phyloP scores from a whole-genome alignment of 2,797 vertebrate genomes.

The Acanthurus tractus region DNA sequence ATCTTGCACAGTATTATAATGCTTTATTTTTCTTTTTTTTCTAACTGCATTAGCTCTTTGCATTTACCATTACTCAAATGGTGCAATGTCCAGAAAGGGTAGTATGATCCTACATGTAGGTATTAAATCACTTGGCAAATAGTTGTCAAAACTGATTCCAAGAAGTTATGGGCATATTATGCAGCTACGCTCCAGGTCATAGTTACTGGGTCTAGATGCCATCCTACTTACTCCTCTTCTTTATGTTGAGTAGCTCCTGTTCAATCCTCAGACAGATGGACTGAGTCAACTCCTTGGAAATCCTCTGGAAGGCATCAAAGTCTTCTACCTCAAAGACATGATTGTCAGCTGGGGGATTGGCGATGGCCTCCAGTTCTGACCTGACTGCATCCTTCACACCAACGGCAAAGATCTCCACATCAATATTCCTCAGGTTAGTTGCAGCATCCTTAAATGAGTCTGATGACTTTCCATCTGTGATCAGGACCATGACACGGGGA shows the following conservation, averaged over 20 bases:
- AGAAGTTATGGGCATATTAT: not conserved
- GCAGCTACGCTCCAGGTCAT: conserved; percentile 9
- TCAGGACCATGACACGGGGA: conserved; percentile 98
- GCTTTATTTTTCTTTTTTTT: conserved; percentile 26
- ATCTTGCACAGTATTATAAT: conserved; percentile 9
- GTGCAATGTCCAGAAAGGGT: not conserved
- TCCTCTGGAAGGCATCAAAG: conserved; percentile 98
- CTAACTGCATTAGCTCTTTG: conserved; percentile 20
- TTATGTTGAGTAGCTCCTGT: conserved; percentile 95
- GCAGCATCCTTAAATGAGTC: conserved; percentile 97
- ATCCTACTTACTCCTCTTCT: conserved; percentile 91
- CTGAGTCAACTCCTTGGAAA: conserved; percentile 97
- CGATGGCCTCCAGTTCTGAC: conserved; percentile 95
- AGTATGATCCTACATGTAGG: not conserved
- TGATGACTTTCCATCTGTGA: conserved; percentile 98
- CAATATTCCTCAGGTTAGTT: conserved; percentile 90
- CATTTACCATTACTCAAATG: not conserved
- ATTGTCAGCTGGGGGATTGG: conserved; percentile 91
- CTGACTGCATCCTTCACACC: conserved; percentile 98
- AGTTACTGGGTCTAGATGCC: conserved; percentile 12
- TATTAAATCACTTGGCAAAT: conserved; percentile 11
- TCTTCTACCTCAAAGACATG: conserved; percentile 98
- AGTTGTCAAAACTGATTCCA: conserved; percentile 4
- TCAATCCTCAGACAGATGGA: conserved; percentile 98
- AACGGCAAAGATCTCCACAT: conserved; percentile 98